phyloP scores from a whole-genome alignment of 2,888 invertebrate genomes.

The Phortica okadai region DNA sequence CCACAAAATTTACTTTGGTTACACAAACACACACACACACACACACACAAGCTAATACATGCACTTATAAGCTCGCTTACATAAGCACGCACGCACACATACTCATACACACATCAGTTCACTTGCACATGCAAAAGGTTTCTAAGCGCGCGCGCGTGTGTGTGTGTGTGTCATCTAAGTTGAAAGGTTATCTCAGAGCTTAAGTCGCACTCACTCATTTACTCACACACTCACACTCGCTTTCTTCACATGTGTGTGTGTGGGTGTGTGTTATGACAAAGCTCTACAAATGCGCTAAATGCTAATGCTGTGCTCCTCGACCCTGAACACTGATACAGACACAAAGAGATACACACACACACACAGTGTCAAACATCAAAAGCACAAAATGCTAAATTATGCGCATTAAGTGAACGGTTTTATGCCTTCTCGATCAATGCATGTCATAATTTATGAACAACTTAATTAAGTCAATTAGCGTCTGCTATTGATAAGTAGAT shows the following conservation, averaged over 20 bases:
- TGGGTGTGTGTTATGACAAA: not conserved
- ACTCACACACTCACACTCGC: not conserved
- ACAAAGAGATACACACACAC: not conserved
- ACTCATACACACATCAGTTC: not conserved
- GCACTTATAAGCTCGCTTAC: conserved; percentile 18
- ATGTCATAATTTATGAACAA: conserved; percentile 63
- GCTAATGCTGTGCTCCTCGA: not conserved
- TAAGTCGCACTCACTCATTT: not conserved
- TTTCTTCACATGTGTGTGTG: not conserved
- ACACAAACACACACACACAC: conserved; percentile 29
- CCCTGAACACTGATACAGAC: not conserved
- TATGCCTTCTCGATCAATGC: conserved; percentile 27
- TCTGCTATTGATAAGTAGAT: conserved; percentile 35
- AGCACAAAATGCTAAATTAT: conserved; percentile 19
- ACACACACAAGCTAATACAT: conserved; percentile 20
- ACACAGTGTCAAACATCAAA: not conserved
- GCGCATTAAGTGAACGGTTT: conserved; percentile 20
- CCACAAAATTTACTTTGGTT: conserved; percentile 51
- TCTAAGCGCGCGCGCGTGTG: not conserved
- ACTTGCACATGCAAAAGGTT: not conserved
- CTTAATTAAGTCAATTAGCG: conserved; percentile 67
- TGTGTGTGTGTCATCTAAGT: not conserved
- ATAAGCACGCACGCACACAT: conserved; percentile 4
- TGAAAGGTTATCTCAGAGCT: conserved; percentile 19
- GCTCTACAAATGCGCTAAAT: conserved; percentile 4